Base-by-base conservation (phyloP, 2,113 vertebrate genomes). In the Hemichromis elongatus region DNA sequence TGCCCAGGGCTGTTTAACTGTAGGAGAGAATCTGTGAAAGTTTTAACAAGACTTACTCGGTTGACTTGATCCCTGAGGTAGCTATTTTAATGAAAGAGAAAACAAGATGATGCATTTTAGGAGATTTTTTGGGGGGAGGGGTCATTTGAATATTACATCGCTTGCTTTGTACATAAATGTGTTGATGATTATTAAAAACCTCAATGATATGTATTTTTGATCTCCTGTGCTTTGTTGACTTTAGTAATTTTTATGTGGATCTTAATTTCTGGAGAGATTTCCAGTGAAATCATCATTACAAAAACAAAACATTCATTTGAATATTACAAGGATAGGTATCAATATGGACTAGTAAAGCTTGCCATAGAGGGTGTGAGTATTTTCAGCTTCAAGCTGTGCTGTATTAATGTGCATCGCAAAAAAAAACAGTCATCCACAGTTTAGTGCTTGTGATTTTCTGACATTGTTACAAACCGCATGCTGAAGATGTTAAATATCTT, bases 131-230 rank as follows among this genome's bases (percentile, higher is more conserved):
- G 30, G 77, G 37, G 37, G 37, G 37, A 9, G 37, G 37, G 6
- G 83, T 94, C 80, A 90, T 87, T 90, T 90, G 42, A 90, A 86
- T 90, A 94, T 89, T 89, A 93, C 88, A 90, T 93, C 53, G 94
- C 95, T 95, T 96, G 95, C 95, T 94, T 95, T 97, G 96, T 97
- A 96, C 88, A 96, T 95, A 97, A 89, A 93, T 93, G 94, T 96
- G 94, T 93, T 95, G 92, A 94, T 91, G 91, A 94, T 96, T 95
- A 96, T 95, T 96, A 96, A 96, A 96, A 95, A 94, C 92, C 80
- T 93, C 88, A 92, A 86, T 92, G 52, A 94, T 90, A 89, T 87
- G 56, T 93, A 89, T n/a, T 28, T 13, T 16, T 28, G 14, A 30
- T 91, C 21, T 85, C 63, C 18, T 84, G 78, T 90, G 63, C 9